phyloP scores from a whole-genome alignment of 2,113 vertebrate species.

The Maccullochella peelii region DNA sequence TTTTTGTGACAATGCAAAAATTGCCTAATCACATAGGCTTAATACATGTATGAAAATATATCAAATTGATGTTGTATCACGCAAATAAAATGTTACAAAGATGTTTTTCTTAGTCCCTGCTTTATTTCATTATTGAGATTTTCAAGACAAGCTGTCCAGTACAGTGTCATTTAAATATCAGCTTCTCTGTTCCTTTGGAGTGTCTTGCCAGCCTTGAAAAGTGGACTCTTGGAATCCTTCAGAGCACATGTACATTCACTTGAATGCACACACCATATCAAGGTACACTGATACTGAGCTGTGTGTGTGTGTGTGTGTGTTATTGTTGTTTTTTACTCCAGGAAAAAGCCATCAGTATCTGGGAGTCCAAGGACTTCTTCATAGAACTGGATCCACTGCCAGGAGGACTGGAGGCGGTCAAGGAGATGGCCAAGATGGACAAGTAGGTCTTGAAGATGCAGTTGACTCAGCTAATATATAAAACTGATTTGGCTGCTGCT shows the following conservation, averaged over 20 bases:
- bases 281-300: neutral
- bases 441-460: conserved; percentile 82
- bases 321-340: conserved; percentile 63
- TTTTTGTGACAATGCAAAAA: neutral
- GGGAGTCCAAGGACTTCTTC: conserved; percentile 96
- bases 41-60: too few relatives aligned
- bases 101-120: neutral
- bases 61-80: neutral
- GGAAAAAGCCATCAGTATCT: conserved; percentile 96
- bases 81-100: neutral
- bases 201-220: neutral
- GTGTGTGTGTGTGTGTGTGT: neutral
- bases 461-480: neutral
- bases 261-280: neutral
- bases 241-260: neutral
- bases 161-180: neutral
- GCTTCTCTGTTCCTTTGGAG: too few relatives aligned
- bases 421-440: conserved; percentile 92
- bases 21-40: too few relatives aligned
- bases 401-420: conserved; percentile 92
- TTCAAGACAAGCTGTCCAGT: neutral
- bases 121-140: neutral
- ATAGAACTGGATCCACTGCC: conserved; percentile 92
- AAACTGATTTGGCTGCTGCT: neutral
- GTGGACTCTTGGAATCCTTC: neutral